Conservation (phyloP, 2,113 vertebrate species). For the Heloderma charlesbogerti region DNA sequence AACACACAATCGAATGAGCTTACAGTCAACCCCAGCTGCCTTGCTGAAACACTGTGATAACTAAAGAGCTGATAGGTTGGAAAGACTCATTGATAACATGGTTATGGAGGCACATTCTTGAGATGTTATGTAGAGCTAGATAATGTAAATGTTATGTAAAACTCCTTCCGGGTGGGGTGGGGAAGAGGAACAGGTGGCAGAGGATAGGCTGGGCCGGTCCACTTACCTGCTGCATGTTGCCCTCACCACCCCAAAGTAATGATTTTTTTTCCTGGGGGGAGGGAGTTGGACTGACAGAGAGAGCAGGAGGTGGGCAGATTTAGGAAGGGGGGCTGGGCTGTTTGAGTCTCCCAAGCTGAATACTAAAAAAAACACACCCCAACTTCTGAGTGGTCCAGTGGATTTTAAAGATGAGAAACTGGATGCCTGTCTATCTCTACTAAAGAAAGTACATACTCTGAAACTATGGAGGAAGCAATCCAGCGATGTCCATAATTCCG, state of each 20-base stretch:
- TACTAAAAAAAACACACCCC: background rate
- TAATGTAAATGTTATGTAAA: too few species aligned
- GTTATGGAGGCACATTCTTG: background rate
- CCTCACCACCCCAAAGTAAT: background rate
- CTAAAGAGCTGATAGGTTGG: background rate
- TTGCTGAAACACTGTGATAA: rapidly evolving
- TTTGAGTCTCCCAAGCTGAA: background rate
- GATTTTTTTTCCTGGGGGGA: background rate
- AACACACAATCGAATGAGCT: background rate
- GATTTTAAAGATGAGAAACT: background rate
- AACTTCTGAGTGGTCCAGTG: background rate
- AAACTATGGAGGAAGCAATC: background rate
- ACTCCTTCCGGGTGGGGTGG: too few species aligned
- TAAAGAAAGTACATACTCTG: background rate
- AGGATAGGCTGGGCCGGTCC: too few species aligned
- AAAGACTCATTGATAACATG: background rate
- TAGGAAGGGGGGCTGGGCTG: background rate
- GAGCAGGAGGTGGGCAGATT: background rate
- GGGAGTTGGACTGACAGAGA: background rate
- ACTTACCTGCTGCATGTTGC: too few species aligned
- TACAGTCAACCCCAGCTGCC: background rate
- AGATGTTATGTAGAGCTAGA: background rate
- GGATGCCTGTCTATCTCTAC: background rate
- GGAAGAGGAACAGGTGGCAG: too few species aligned
- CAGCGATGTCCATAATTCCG: background rate